Evolutionary conservation across 2,797 vertebrate genomes (phyloP).

Genomic region (Pachyuromys duprasi): DNA sequence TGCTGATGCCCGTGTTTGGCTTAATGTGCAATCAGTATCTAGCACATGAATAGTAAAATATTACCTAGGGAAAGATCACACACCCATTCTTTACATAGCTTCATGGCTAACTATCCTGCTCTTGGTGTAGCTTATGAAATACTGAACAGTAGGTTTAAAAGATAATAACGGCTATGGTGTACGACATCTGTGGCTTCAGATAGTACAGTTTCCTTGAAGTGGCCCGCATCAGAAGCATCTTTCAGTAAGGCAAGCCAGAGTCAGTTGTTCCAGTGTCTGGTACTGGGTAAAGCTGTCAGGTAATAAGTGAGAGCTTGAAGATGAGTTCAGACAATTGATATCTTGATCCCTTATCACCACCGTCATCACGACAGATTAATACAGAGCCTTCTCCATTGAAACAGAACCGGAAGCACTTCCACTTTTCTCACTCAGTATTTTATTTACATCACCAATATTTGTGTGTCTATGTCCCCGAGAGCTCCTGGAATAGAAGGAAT

Average conservation of each 20-base stretch:
- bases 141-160: not conserved
- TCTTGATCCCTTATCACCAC: not conserved
- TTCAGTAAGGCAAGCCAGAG: not conserved
- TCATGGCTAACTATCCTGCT: not conserved
- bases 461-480: not conserved
- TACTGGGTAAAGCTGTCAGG: not conserved
- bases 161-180: not conserved
- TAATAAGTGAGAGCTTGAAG: not conserved
- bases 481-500: not conserved
- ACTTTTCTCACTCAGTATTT: not conserved
- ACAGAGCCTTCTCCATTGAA: not conserved
- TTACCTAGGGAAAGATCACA: constrained; percentile 22
- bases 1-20: constrained; percentile 64
- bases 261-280: not conserved
- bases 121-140: constrained; percentile 3
- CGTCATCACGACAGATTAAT: not conserved
- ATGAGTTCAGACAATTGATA: not conserved
- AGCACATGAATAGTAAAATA: constrained; percentile 66
- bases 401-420: not conserved
- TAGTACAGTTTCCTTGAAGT: constrained; percentile 6
- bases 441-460: not conserved
- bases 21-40: constrained; percentile 5
- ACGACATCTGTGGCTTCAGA: not conserved
- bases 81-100: constrained; percentile 28
- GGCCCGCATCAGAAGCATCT: not conserved